These are phyloP conservation scores for Drosophila rufa DNA, from an alignment of 1,140 invertebrate genomes.

Conservation along the genomic window DNA sequence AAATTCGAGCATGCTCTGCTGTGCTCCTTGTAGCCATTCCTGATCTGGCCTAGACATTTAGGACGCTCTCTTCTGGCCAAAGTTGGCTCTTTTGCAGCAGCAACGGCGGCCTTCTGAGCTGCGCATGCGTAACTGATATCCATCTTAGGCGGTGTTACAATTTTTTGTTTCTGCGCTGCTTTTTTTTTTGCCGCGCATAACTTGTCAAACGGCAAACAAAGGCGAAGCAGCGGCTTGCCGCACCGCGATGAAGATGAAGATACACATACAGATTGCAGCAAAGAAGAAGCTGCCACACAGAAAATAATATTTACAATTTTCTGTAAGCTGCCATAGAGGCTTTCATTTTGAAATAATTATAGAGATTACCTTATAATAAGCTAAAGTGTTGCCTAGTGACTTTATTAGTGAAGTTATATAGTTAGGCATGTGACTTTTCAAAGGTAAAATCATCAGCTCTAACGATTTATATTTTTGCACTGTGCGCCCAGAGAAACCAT, in stretches of 20 bases:
- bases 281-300: slow-evolving; percentile 17
- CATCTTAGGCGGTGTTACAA: slow-evolving; percentile 76
- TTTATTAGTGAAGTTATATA: neutral
- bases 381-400: neutral
- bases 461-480: neutral
- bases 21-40: neutral
- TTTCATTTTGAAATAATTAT: neutral
- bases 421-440: neutral
- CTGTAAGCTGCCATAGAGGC: neutral
- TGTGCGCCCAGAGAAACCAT: slow-evolving; percentile 1
- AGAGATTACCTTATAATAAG: neutral
- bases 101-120: slow-evolving; percentile 25
- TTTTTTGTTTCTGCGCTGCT: slow-evolving; percentile 30
- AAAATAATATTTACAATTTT: neutral
- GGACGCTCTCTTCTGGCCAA: slow-evolving; percentile 28
- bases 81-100: slow-evolving; percentile 24
- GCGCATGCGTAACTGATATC: slow-evolving; percentile 78
- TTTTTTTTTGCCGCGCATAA: slow-evolving; percentile 52
- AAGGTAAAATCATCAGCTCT: too few species aligned
- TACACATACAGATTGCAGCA: slow-evolving; percentile 52
- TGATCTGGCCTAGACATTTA: slow-evolving; percentile 29
- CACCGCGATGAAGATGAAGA: slow-evolving; percentile 35
- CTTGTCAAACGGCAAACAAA: slow-evolving; percentile 78
- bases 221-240: slow-evolving; percentile 34
- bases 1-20: neutral